Conservation (phyloP, 2,888 invertebrate species). For the Ptilodon capucinus region DNA sequence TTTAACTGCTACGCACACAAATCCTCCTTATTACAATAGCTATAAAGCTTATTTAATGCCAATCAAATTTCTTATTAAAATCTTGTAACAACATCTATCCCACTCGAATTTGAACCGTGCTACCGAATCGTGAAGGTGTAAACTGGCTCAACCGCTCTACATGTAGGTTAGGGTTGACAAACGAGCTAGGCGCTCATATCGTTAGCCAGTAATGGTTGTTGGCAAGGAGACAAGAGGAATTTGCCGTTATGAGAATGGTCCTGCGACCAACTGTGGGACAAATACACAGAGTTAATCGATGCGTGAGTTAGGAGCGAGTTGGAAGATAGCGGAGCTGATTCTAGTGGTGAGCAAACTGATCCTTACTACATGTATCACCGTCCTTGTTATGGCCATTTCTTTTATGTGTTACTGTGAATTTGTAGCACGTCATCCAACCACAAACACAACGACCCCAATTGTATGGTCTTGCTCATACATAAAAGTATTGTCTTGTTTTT, state of each 20-base stretch:
- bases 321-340: too few relatives aligned
- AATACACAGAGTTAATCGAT: background rate
- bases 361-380: too few relatives aligned
- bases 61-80: background rate
- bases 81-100: background rate
- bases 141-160: background rate
- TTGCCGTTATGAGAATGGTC: constrained; percentile 36
- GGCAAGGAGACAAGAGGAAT: constrained; percentile 41
- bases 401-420: too few relatives aligned
- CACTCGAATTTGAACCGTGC: background rate
- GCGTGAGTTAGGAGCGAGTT: background rate
- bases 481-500: background rate
- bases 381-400: too few relatives aligned
- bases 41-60: background rate
- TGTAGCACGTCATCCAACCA: too few relatives aligned
- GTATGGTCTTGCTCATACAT: too few relatives aligned
- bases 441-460: too few relatives aligned
- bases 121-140: background rate
- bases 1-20: background rate
- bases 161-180: constrained; percentile 38
- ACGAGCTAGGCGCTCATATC: constrained; percentile 41
- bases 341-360: too few relatives aligned
- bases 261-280: constrained; percentile 18
- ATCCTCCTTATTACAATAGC: background rate
- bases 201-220: constrained; percentile 40